Conservation (phyloP, 2,888 invertebrate genomes). For the Spatulosminthurus flaviceps region DNA sequence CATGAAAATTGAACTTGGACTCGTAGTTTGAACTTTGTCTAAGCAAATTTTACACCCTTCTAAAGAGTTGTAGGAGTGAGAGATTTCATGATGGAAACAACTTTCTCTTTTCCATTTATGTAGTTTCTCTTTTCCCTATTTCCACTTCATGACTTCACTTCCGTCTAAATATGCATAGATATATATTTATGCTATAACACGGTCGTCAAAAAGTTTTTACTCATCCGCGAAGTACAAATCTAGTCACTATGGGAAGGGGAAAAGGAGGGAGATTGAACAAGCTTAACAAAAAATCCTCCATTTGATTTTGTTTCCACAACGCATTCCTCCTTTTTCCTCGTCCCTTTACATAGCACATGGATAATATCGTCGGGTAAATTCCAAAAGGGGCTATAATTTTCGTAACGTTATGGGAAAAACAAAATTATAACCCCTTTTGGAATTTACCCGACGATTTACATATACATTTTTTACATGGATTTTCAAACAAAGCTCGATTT, state of each 20-base stretch:
- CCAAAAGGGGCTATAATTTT: no score
- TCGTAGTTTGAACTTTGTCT: conserved; percentile 14
- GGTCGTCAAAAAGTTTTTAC: conserved; percentile 9
- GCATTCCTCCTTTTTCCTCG: background rate
- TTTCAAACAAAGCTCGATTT: no score
- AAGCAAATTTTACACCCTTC: conserved; percentile 18
- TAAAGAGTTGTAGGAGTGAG: no score
- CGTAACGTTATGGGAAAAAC: no score
- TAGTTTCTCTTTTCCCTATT: background rate
- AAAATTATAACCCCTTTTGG: no score
- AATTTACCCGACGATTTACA: no score
- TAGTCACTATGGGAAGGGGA: background rate
- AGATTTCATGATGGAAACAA: background rate
- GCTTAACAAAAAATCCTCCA: background rate
- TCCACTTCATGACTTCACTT: conserved; percentile 12
- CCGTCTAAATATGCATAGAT: background rate
- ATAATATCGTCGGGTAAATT: no score
- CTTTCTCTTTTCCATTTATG: conserved; percentile 15
- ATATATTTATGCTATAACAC: no score
- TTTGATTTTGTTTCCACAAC: background rate
- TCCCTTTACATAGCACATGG: no score
- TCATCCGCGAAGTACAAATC: background rate
- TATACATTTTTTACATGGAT: no score
- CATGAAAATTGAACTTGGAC: conserved; percentile 18
- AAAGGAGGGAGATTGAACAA: background rate